These are phyloP conservation scores for Peromyscus maniculatus DNA, from an alignment of 2,113 vertebrate genomes.

Conservation along the genomic window DNA sequence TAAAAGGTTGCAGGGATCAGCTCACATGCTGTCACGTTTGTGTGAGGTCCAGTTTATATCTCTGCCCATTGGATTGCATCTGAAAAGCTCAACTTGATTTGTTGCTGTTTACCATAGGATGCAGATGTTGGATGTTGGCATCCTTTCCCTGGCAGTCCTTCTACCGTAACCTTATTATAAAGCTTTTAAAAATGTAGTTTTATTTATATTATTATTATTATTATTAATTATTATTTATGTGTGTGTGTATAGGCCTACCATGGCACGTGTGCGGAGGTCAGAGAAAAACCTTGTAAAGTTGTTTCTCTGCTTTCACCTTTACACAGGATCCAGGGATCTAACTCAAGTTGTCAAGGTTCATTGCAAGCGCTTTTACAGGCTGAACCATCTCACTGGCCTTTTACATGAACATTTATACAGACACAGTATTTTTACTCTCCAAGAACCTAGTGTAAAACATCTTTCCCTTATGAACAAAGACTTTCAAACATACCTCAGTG, in stretches of 20 bases:
- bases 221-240: background rate
- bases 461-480: background rate
- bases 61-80: background rate
- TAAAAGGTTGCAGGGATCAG: background rate
- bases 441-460: background rate
- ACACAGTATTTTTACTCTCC: background rate
- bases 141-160: background rate
- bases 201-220: background rate
- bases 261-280: background rate
- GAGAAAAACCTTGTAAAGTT: background rate
- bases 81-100: background rate
- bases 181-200: background rate
- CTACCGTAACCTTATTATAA: background rate
- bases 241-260: background rate
- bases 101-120: background rate
- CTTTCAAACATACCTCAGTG: conserved; percentile 16
- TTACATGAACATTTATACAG: background rate
- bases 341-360: background rate
- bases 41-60: conserved; percentile 23
- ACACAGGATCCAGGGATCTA: background rate
- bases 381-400: background rate
- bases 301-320: background rate
- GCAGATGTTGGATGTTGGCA: background rate
- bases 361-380: no score
- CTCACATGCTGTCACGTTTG: background rate